Conservation (phyloP, 2,113 vertebrate genomes). For the Hippocampus abdominalis region DNA sequence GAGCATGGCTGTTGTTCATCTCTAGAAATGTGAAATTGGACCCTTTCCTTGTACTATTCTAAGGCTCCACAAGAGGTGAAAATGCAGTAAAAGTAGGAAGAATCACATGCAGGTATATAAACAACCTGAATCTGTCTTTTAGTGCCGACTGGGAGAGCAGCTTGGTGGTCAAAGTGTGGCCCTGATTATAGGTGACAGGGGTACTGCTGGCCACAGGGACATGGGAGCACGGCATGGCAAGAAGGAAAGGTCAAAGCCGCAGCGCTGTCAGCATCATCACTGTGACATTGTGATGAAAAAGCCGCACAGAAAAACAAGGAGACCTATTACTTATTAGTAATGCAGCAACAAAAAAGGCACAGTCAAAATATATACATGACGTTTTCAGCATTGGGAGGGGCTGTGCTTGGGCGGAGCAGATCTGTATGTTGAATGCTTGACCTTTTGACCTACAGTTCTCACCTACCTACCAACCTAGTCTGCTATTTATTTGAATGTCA, state of each 20-base stretch:
- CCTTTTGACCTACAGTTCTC: no score
- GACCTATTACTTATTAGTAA: background rate
- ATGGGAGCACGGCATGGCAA: conserved; percentile 53
- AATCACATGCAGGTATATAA: background rate
- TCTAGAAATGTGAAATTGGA: background rate
- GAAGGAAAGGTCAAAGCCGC: conserved; percentile 64
- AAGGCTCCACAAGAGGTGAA: background rate
- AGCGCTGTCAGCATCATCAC: conserved; percentile 58
- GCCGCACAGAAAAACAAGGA: conserved; percentile 45
- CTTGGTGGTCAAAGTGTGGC: conserved; percentile 39
- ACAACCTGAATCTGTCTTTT: conserved; percentile 9
- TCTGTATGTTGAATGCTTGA: no score
- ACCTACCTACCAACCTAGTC: no score
- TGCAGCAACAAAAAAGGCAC: background rate
- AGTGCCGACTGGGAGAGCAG: conserved; percentile 37
- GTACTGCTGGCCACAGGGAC: conserved; percentile 65
- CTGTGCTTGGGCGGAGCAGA: background rate
- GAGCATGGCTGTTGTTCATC: no score
- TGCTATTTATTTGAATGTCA: no score
- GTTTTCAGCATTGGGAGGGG: background rate
- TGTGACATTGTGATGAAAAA: conserved; percentile 42
- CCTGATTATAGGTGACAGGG: conserved; percentile 67
- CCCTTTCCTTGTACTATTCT: background rate
- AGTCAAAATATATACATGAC: background rate
- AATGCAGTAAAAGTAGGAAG: conserved; percentile 2